Evolutionary conservation across 2,797 vertebrate species (phyloP).

Genomic region (Poecilia velifera): DNA sequence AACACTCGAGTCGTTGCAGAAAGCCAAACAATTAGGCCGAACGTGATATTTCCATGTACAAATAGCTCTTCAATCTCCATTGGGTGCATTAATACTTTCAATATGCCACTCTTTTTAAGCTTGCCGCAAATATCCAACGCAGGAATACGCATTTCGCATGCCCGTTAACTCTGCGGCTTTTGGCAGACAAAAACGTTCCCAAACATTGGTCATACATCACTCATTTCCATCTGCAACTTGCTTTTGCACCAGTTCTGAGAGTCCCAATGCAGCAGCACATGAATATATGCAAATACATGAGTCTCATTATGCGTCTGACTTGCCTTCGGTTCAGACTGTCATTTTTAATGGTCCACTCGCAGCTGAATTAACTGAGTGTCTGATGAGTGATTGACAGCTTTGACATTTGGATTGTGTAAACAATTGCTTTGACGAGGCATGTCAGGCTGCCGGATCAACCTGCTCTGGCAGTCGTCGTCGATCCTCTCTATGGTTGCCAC

Average conservation of each 20-base stretch:
- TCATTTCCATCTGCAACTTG: slow-evolving; percentile 64
- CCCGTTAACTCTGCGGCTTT: slow-evolving; percentile 58
- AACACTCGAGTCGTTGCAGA: slow-evolving; percentile 21
- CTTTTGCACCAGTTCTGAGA: slow-evolving; percentile 51
- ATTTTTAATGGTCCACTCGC: slow-evolving; percentile 72
- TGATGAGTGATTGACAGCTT: slow-evolving; percentile 71
- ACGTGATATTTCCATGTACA: slow-evolving; percentile 23
- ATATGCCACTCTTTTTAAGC: slow-evolving; percentile 53
- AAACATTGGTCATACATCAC: slow-evolving; percentile 59
- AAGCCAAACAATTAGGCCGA: slow-evolving; percentile 6
- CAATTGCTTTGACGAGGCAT: slow-evolving; percentile 52
- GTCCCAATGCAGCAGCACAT: slow-evolving; percentile 62
- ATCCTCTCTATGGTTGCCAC: slow-evolving; percentile 28
- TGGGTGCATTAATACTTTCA: slow-evolving; percentile 30
- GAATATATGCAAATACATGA: slow-evolving; percentile 70
- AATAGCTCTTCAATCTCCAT: slow-evolving; percentile 22
- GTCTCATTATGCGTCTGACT: slow-evolving; percentile 57
- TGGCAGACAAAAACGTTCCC: slow-evolving; percentile 48
- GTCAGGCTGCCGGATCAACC: slow-evolving; percentile 60
- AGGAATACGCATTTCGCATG: slow-evolving; percentile 34
- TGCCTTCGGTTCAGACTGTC: slow-evolving; percentile 66
- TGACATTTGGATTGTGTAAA: slow-evolving; percentile 70
- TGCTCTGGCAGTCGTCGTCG: slow-evolving; percentile 37
- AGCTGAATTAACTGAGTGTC: slow-evolving; percentile 55
- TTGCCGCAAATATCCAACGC: slow-evolving; percentile 39